Base-by-base conservation (phyloP, 2,113 vertebrate species). In the Poicephalus meyeri region DNA sequence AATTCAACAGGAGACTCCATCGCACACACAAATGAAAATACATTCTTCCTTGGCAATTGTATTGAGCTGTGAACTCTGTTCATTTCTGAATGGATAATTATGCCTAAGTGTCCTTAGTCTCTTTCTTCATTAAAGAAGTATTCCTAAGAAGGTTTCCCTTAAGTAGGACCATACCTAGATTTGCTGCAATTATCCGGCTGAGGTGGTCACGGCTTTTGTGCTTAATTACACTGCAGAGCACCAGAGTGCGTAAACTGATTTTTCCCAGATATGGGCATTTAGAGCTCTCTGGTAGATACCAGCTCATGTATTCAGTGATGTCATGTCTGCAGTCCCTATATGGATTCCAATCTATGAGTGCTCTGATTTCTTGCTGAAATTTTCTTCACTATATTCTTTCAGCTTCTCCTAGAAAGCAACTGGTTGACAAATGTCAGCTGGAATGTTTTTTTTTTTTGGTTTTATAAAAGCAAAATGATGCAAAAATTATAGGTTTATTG, bases 151-250 rank as follows among this genome's bases (percentile, higher is more conserved):
- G 21, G 65, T 89, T 95, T 91, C 19, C 37, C 52, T 65, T 61
- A 60, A 79, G 73, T 3, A 4, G 76, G 18, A 47, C n/a, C 50
- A 41, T 76, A 53, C 19, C 41, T 69, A 64, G 17, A 17, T 91
- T 91, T 94, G 31, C 63, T 87, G 44, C 65, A 72, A 33, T 87
- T 55, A 89, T 79, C 70, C 89, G 49, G 76, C 92, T 95, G 81
- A 87, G 37, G 63, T 58, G 71, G 35, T 87, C 29, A 18, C 41
- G 52, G 35, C 13, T 88, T 91, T 79, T 60, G 37, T 71, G 18
- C 52, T 84, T 78, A 91, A 74, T 88, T 94, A 55, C 60, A 42
- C 21, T 71, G 17, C 16, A 52, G 46, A 91, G 55, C 46, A 6
- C 7, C 47, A 91, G 53, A 19, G 65, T 74, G 15, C 44, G 70